Percentiles rank a stretch among this genome's conserved stretches.
These are phyloP conservation scores for Lipophrys pholis DNA, from an alignment of 2,113 vertebrate genomes.

Conservation along the genomic window DNA sequence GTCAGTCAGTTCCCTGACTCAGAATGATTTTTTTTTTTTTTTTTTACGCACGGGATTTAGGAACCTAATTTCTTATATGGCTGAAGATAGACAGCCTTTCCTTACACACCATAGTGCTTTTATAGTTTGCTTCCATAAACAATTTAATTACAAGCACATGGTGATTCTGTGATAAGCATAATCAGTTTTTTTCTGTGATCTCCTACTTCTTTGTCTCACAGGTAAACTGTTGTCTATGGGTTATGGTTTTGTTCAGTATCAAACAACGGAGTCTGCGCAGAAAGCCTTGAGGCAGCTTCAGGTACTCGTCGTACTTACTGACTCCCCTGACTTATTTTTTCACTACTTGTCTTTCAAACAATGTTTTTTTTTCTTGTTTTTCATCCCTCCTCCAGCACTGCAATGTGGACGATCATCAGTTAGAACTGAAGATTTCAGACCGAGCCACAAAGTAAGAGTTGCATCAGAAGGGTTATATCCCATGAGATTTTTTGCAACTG, in stretches of 20 bases:
- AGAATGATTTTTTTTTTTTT: no score
- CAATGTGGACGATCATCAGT: conserved; percentile 87
- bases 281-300: conserved; percentile 92
- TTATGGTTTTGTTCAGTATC: conserved; percentile 95
- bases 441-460: conserved; percentile 88
- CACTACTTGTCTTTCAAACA: neutral
- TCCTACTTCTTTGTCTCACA: conserved; percentile 55
- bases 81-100: no score
- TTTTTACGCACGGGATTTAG: neutral
- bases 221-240: conserved; percentile 94
- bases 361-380: conserved; percentile 18
- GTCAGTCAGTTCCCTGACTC: neutral
- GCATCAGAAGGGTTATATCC: neutral
- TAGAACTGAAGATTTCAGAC: conserved; percentile 94
- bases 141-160: neutral
- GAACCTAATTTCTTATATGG: neutral
- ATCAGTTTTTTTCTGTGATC: neutral
- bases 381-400: conserved; percentile 83
- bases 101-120: no score
- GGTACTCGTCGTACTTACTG: conserved; percentile 75
- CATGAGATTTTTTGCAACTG: neutral
- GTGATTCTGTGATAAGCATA: neutral
- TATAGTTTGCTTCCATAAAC: neutral
- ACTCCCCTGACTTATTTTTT: neutral
- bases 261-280: conserved; percentile 89